phyloP scores from a whole-genome alignment of 2,797 vertebrate genomes.

The Anas capensis region DNA sequence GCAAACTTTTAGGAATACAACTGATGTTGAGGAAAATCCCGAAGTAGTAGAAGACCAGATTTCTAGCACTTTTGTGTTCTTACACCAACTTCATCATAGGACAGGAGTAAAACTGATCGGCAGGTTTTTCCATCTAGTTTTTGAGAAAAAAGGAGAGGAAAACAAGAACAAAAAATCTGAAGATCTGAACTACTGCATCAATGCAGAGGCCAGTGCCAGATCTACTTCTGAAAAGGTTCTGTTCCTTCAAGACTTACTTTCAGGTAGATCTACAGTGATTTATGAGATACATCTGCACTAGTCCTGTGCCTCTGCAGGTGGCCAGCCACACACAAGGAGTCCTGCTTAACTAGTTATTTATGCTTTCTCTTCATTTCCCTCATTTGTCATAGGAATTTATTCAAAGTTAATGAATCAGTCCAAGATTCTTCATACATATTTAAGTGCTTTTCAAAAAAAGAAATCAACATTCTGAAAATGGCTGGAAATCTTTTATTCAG shows the following conservation, averaged over 20 bases:
- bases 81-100: not conserved
- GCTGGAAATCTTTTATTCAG: conserved; percentile 5
- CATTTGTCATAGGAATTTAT: conserved; percentile 40
- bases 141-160: not conserved
- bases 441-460: not conserved
- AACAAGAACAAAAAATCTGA: not conserved
- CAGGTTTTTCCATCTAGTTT: not conserved
- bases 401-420: conserved; percentile 40
- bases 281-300: not conserved
- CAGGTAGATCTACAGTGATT: not conserved
- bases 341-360: not conserved
- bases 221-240: not conserved
- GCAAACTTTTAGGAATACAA: not conserved
- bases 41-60: not conserved
- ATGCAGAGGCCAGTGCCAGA: not conserved
- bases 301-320: not conserved
- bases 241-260: not conserved
- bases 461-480: conserved; percentile 10
- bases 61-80: not conserved
- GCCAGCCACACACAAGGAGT: not conserved
- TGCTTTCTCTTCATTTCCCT: conserved; percentile 6
- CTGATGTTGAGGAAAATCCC: not conserved
- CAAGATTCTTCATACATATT: conserved; percentile 49
- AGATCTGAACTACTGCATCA: not conserved
- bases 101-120: not conserved